Percentiles rank a stretch among this genome's conserved stretches.
These are phyloP conservation scores for Lampropteryx suffumata DNA, from an alignment of 2,888 invertebrate species.

Conservation along the genomic window DNA sequence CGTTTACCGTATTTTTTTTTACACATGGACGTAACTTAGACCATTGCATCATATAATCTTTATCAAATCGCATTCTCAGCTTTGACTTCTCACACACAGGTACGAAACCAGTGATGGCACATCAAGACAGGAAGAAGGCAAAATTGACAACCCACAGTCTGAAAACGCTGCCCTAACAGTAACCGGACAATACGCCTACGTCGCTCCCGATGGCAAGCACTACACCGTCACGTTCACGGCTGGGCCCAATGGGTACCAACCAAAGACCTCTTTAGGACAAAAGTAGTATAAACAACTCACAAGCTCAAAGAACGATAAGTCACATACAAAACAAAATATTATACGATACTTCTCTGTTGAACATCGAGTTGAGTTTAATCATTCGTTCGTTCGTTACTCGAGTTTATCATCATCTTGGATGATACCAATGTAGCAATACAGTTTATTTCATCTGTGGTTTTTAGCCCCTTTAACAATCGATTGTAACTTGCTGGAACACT, in stretches of 20 bases:
- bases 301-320: constrained; percentile 1
- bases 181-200: constrained; percentile 84
- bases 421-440: too few species aligned
- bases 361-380: too few species aligned
- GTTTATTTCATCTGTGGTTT: too few species aligned
- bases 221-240: constrained; percentile 85
- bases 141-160: constrained; percentile 84
- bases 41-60: too few species aligned
- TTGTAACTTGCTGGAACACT: constrained; percentile 1
- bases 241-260: constrained; percentile 85
- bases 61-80: not conserved
- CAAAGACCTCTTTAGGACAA: constrained; percentile 78
- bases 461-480: too few species aligned
- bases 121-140: constrained; percentile 84
- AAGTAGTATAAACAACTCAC: constrained; percentile 35
- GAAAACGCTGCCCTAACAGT: constrained; percentile 86
- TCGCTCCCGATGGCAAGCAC: constrained; percentile 85
- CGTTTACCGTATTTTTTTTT: too few species aligned
- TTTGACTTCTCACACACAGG: constrained; percentile 48
- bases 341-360: too few species aligned
- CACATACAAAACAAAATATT: too few species aligned
- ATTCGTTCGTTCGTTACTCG: too few species aligned
- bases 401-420: too few species aligned
- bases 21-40: too few species aligned
- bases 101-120: constrained; percentile 87